phyloP scores from a whole-genome alignment of 2,888 invertebrate genomes.

The Lasioglossum calceatum region DNA sequence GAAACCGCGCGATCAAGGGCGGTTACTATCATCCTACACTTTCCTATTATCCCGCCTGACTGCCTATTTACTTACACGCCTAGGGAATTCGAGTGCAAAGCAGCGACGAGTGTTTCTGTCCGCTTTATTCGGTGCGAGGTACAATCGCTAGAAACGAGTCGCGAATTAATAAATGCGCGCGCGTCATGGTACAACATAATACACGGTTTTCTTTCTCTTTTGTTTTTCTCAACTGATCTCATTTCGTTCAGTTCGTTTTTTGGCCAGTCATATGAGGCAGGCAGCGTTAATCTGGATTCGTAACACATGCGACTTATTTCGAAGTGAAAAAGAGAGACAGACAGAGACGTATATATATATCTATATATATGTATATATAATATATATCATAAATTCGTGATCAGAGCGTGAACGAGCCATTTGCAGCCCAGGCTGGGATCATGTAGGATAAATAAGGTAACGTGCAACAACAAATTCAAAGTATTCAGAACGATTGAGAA shows the following conservation, averaged over 20 bases:
- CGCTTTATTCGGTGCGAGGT: constrained; percentile 59
- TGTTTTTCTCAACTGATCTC: not conserved
- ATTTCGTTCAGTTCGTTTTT: not conserved
- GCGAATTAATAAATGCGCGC: constrained; percentile 53
- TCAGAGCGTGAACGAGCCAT: constrained; percentile 65
- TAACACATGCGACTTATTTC: constrained; percentile 77
- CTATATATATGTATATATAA: not conserved
- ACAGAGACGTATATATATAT: not conserved
- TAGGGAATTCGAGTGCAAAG: constrained; percentile 56
- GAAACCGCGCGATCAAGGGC: not conserved
- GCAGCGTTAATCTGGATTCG: constrained; percentile 75
- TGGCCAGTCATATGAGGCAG: constrained; percentile 74
- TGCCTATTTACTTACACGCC: constrained; percentile 31
- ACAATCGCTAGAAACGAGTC: constrained; percentile 53
- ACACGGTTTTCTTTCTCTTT: constrained; percentile 24
- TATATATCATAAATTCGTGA: constrained; percentile 54
- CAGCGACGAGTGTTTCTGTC: constrained; percentile 56
- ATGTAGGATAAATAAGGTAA: constrained; percentile 68
- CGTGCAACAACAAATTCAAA: constrained; percentile 74
- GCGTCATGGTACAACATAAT: constrained; percentile 35
- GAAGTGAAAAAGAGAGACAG: constrained; percentile 32
- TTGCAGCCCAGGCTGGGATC: constrained; percentile 73
- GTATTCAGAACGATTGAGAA: constrained; percentile 68
- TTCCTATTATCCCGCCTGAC: constrained; percentile 2
- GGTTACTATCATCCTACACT: not conserved